Base-by-base conservation (phyloP, 2,113 vertebrate genomes). In the Amphiprion ocellaris region DNA sequence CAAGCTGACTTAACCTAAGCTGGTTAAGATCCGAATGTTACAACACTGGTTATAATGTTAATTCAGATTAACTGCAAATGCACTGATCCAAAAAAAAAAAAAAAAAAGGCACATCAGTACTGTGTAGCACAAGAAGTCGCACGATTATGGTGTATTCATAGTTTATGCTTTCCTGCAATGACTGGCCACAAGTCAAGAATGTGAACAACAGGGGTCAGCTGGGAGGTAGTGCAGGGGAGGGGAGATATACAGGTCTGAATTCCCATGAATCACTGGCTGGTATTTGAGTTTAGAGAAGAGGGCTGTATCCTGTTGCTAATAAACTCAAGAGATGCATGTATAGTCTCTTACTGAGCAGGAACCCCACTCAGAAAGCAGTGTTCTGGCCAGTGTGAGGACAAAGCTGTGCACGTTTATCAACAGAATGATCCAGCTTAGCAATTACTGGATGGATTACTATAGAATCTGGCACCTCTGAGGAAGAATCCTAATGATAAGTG, bases 41-140 rank as follows among this genome's bases (percentile, higher is more conserved):
- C 65, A 74, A 74, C 37, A 44, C 63, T 82, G 74, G 79, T 81
- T 81, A 70, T 60, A 49, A 78, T 76, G 83, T 83, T 69, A 61
- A 80, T 85, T 90, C 82, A 82, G 91, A 92, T 87, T 90, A 91
- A 59, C 49, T 80, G 78, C 50, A 80, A 89, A 83, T 12, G 64
- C 64, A 47, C 59, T 67, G 65, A 87, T 81, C 53, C 74, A 69
- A 8, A 63, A 77, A 72, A 67, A 62, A 21, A 62, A 21, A 21
- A 78, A 44, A 37, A 58, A 68, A 59, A 28, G 41, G 63, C 62
- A 59, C 53, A 54, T 37, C 33, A 9, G 33, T 37, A 37, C 33
- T 37, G 33, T 37, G 7, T 37, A 37, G 39, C 69, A 77, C 77
- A 71, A 44, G 47, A 71, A 44, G 47, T 83, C 67, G 66, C 71